Conservation (phyloP, 2,113 vertebrate genomes). For the Sarotherodon lohbergeri region DNA sequence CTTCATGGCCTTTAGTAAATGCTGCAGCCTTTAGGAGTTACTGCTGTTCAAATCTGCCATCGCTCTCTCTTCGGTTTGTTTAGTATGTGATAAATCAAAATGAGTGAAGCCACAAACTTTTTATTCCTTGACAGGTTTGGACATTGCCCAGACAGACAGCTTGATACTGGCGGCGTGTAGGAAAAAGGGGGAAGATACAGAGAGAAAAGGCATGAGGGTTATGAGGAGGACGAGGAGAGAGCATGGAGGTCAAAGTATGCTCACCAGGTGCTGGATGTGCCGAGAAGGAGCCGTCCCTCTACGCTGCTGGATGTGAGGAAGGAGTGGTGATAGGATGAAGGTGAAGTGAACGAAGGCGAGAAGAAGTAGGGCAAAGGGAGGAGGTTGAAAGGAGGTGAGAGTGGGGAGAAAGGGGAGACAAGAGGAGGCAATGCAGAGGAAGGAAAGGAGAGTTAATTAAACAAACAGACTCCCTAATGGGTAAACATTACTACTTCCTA, state of each 20-base stretch:
- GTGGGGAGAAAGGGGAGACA: background rate
- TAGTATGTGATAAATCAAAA: background rate
- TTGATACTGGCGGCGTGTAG: background rate
- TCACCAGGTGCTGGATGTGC: conserved; percentile 65
- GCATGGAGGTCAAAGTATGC: background rate
- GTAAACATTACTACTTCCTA: conserved; percentile 56
- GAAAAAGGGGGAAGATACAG: background rate
- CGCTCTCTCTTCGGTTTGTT: background rate
- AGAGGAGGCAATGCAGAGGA: conserved; percentile 15
- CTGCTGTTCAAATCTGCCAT: background rate
- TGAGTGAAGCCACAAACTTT: background rate
- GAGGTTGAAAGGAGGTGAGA: background rate
- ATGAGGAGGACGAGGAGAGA: background rate
- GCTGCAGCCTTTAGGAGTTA: background rate
- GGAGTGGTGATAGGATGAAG: background rate
- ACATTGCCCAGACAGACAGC: background rate
- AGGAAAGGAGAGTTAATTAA: conserved; percentile 56
- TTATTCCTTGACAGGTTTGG: background rate
- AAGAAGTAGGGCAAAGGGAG: background rate
- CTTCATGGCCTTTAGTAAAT: background rate
- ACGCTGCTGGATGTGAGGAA: conserved; percentile 41
- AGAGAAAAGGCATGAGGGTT: background rate
- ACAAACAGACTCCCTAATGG: conserved; percentile 60
- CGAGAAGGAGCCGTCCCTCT: conserved; percentile 59
- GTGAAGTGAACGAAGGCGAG: background rate